These are phyloP conservation scores for Gasterosteus nipponicus DNA, from an alignment of 2,113 vertebrate species.

Conservation along the genomic window DNA sequence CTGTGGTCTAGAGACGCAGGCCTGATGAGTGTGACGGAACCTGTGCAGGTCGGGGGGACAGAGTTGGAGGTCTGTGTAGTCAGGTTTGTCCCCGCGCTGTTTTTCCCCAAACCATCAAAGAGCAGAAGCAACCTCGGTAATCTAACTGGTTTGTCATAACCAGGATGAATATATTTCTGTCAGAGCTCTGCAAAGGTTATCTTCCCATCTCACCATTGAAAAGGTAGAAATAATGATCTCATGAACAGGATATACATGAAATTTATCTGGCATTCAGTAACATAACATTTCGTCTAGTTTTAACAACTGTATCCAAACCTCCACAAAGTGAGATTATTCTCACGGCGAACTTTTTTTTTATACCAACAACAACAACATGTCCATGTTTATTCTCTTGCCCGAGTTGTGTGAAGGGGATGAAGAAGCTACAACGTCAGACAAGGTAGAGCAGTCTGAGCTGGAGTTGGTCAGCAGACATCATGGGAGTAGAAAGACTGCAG, in stretches of 20 bases:
- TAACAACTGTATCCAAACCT: not conserved
- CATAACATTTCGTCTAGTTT: conserved; percentile 2
- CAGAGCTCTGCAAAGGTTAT: not conserved
- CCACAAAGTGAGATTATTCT: not conserved
- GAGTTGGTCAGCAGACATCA: conserved; percentile 42
- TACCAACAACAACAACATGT: conserved; percentile 11
- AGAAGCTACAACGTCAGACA: conserved; percentile 15
- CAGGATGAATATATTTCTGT: not conserved
- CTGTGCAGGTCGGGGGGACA: not conserved
- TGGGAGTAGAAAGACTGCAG: conserved; percentile 42
- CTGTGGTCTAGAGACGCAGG: not conserved
- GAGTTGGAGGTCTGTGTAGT: conserved; percentile 6
- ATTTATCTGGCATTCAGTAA: not conserved
- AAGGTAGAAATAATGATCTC: not conserved
- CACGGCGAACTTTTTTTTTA: not conserved
- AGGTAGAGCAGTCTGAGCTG: conserved; percentile 16
- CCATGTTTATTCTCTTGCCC: not conserved
- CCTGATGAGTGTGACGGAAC: conserved; percentile 12
- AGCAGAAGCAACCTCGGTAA: conserved; percentile 9
- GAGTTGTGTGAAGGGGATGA: not conserved
- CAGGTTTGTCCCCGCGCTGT: conserved; percentile 35
- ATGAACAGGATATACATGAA: not conserved
- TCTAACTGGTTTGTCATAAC: not conserved
- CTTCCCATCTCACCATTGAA: not conserved
- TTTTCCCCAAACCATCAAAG: conserved; percentile 13